These are phyloP conservation scores for Mactromeris polynyma DNA, from an alignment of 2,888 invertebrate species.

Conservation along the genomic window DNA sequence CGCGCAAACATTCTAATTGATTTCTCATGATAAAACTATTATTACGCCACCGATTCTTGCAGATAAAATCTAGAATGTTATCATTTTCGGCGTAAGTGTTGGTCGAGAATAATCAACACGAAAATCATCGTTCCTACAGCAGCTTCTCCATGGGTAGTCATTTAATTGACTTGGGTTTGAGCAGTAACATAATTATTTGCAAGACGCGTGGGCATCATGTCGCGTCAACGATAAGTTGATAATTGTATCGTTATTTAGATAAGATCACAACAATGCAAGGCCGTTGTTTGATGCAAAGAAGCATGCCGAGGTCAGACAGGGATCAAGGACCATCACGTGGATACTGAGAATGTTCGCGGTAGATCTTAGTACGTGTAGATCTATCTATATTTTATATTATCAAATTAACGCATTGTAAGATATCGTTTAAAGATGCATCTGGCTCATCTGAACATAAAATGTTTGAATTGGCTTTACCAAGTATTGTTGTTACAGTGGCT, in stretches of 20 bases:
- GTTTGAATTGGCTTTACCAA: too few species aligned
- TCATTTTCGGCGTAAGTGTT: neutral
- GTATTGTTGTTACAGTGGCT: too few species aligned
- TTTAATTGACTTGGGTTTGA: neutral
- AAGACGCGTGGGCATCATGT: neutral
- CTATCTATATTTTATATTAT: neutral
- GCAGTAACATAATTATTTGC: neutral
- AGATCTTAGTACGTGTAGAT: neutral
- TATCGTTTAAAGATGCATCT: neutral
- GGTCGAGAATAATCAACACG: neutral
- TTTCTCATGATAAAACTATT: constrained; percentile 6
- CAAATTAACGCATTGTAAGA: neutral
- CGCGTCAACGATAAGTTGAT: neutral
- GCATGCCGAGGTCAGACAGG: neutral
- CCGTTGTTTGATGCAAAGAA: neutral
- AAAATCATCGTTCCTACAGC: neutral
- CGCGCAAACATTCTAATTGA: neutral
- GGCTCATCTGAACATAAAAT: too few species aligned
- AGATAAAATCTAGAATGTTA: neutral
- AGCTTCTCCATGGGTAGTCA: neutral
- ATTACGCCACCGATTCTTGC: neutral
- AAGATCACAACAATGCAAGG: neutral
- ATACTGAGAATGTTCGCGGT: neutral
- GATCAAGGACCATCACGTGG: neutral
- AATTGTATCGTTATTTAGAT: neutral